These are phyloP conservation scores for Gambelia wislizenii DNA, from an alignment of 2,797 vertebrate genomes.

Conservation along the genomic window DNA sequence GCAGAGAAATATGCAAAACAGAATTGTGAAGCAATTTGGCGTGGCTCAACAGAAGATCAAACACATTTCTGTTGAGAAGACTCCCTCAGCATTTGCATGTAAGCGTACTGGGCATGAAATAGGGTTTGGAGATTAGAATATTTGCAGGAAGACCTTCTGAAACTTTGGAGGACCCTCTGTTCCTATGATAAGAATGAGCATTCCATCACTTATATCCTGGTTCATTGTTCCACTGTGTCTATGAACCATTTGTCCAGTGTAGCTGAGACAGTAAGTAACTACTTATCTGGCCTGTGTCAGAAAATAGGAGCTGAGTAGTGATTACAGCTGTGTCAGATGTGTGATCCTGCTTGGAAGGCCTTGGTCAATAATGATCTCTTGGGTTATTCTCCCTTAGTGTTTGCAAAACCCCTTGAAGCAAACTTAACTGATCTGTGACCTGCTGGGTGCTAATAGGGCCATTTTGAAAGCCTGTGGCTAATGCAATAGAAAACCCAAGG, in stretches of 20 bases:
- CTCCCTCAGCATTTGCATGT: neutral
- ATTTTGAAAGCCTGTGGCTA: slow-evolving; percentile 20
- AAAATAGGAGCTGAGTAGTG: slow-evolving; percentile 1
- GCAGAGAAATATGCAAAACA: neutral
- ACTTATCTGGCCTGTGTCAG: neutral
- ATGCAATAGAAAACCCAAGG: slow-evolving; percentile 9
- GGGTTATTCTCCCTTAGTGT: neutral
- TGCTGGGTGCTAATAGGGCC: slow-evolving; percentile 11
- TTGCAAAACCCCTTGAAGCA: neutral
- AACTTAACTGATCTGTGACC: neutral
- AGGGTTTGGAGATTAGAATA: neutral
- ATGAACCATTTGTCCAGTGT: neutral
- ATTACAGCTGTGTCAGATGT: neutral
- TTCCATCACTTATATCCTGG: neutral
- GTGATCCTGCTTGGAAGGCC: neutral
- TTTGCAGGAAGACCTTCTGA: neutral
- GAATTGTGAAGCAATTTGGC: neutral
- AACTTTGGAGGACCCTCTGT: too few species aligned
- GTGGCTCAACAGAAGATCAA: neutral
- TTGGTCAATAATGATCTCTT: slow-evolving; percentile 9
- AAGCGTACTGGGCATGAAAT: too few species aligned
- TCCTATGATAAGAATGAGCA: neutral
- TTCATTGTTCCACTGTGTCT: neutral
- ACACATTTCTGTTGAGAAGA: neutral
- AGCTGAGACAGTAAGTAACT: neutral